Evolutionary conservation across 2,113 vertebrate species (phyloP).

Genomic region (Serilophus lunatus): DNA sequence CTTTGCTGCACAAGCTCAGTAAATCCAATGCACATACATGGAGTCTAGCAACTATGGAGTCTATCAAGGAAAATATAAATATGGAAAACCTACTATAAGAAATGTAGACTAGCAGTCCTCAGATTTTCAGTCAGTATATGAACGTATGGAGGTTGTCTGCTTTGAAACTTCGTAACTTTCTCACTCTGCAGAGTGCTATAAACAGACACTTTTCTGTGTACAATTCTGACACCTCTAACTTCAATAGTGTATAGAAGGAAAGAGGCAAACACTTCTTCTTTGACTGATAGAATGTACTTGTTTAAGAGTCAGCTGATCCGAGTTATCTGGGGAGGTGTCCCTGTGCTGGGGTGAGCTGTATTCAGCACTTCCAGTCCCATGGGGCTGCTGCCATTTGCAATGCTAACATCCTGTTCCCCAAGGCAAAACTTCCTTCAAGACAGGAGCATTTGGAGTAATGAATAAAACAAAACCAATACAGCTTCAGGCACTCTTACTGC

Average conservation of each 20-base stretch:
- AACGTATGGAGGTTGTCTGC: background rate
- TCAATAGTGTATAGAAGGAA: background rate
- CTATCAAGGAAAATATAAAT: background rate
- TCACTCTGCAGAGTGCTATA: background rate
- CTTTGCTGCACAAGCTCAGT: background rate
- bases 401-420: rapidly evolving
- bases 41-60: background rate
- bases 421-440: background rate
- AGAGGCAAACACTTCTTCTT: background rate
- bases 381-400: rapidly evolving
- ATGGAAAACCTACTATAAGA: background rate
- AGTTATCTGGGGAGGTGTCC: background rate
- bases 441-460: background rate
- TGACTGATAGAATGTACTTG: background rate
- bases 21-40: background rate
- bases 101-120: background rate
- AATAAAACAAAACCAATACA: background rate
- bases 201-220: background rate
- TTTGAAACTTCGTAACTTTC: background rate
- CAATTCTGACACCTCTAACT: background rate
- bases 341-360: background rate
- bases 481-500: background rate
- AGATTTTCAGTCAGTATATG: background rate
- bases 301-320: background rate
- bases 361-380: background rate